These are phyloP conservation scores for Drosophila hydei DNA, from an alignment of 1,140 invertebrate species.

Conservation along the genomic window DNA sequence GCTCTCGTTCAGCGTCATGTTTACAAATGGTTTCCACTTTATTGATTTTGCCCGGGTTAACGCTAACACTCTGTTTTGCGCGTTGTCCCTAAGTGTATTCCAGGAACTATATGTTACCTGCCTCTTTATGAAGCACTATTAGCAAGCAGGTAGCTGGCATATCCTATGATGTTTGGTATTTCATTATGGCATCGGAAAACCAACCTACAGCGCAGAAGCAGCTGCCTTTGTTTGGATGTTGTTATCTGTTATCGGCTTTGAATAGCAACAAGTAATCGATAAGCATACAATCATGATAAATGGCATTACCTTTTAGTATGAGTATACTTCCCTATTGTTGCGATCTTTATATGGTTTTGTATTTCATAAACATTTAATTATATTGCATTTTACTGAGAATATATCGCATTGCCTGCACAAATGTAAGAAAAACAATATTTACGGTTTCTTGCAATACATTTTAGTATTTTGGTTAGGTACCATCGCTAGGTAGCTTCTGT, in stretches of 20 bases:
- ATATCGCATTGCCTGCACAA: too few relatives aligned
- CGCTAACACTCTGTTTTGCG: not conserved
- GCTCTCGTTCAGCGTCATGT: conserved; percentile 67
- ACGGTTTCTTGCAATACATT: not conserved
- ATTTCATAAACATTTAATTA: not conserved
- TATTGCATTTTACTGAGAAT: too few relatives aligned
- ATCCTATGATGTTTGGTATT: not conserved
- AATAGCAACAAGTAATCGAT: conserved; percentile 33
- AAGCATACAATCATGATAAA: not conserved
- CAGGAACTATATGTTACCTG: conserved; percentile 13
- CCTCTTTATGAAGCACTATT: conserved; percentile 15
- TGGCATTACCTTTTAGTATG: too few relatives aligned
- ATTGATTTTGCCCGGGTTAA: conserved; percentile 15
- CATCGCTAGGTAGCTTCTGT: conserved; percentile 18
- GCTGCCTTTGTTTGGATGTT: conserved; percentile 32
- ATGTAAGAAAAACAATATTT: too few relatives aligned
- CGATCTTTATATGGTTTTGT: not conserved
- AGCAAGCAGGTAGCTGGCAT: conserved; percentile 24
- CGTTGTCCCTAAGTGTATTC: conserved; percentile 15
- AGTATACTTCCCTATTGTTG: too few relatives aligned
- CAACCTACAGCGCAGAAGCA: conserved; percentile 40
- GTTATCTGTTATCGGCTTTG: conserved; percentile 30
- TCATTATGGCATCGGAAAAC: conserved; percentile 12
- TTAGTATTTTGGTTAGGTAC: not conserved
- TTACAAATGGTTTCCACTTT: conserved; percentile 32